Base-by-base conservation (phyloP, 1,140 invertebrate species). In the Drosophila azteca region DNA sequence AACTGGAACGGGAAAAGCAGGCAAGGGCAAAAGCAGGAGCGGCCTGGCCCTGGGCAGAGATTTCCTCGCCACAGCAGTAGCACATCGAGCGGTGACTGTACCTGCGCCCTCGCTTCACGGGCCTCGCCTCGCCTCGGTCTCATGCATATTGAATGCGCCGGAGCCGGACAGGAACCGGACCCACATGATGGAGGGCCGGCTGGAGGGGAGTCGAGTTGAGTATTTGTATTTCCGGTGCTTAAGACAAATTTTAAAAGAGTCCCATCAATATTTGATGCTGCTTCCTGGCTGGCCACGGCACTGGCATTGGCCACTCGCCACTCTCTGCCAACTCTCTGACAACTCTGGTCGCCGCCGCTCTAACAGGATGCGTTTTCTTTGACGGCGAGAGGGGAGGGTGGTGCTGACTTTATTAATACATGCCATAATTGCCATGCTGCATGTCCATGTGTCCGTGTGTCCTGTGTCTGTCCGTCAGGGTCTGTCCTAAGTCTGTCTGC, bases 181-280 rank as follows among this genome's bases (percentile, higher is more conserved):
- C 46, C 55, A 46, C 29, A 41, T 48, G 8, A 46, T 13, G 49
- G 17, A 15, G 49, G 1, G 46, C 5, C 24, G 24, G 24, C 24
- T 26, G 24, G n/a, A n/a, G 9, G 44, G 51, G 39, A 39, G 45
- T 39, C 41, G 15, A 51, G 31, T 49, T 48, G 6, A 63, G 77
- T 72, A 77, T 82, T 77, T 85, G 82, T 87, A 87, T 85, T 85
- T 85, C 81, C 81, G 81, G 81, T 85, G 81, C 81, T 85, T 85
- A 85, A 85, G 81, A 85, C 81, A 85, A 85, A 85, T 85, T 85
- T 84, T 87, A 87, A 85, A 85, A 85, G 82, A 70, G 81, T 62
- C 78, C 74, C 67, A 85, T 85, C 61, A 85, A 85, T 85, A 87
- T 82, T 85, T 82, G 13, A 85, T 69, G 65, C 58, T 78, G 57